Evolutionary conservation across 1,140 invertebrate species (phyloP), one percentile per base, ranked within the genome.

Genomic region (Oppia nitens): DNA sequence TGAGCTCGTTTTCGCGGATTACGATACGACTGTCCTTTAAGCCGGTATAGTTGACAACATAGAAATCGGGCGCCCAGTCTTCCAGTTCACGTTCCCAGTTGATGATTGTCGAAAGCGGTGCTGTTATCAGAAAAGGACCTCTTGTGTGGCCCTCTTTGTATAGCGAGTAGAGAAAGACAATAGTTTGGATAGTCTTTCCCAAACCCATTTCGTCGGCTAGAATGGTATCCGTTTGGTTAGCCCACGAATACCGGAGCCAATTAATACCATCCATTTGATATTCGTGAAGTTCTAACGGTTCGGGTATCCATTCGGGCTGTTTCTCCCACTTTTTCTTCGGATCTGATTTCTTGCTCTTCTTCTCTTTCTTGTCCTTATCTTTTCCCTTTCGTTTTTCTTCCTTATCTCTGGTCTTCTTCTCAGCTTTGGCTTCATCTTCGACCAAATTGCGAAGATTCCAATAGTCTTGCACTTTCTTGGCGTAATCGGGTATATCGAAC

Each of bases 11-110:
- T 73, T 99, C 95, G 55, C 94, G 80, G 62, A 93, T 91, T 0
- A 92, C 88, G 40, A 71, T 70, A 66, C 96, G 78, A 55, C 87
- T 91, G 69, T 99, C 96, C 74, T 98, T 98, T 71, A 98, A 93
- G 65, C 87, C 95, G 9, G 96, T 87, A 72, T 99, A 99, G 0
- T 96, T 99, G 24, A 99, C 95, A 62, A 92, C 91, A 69, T 99
- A 99, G 66, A 99, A 90, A 70, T 99, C 95, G 1, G 96, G 96
- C n/a, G 93, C 93, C 96, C 96, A 99, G 23, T 91, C 81, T 73
- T 99, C 95, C 71, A 98, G 98, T 74, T 99, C 96, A 75, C 96
- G 78, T 71, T 99, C 96, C 96, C 96, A 99, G 75, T 99, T 99
- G 61, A 99, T 98, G 53, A 99, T 90, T 0, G 96, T 99, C 0